Evolutionary conservation across 2,888 invertebrate genomes (phyloP).

Genomic region (Tetranychus truncatus): DNA sequence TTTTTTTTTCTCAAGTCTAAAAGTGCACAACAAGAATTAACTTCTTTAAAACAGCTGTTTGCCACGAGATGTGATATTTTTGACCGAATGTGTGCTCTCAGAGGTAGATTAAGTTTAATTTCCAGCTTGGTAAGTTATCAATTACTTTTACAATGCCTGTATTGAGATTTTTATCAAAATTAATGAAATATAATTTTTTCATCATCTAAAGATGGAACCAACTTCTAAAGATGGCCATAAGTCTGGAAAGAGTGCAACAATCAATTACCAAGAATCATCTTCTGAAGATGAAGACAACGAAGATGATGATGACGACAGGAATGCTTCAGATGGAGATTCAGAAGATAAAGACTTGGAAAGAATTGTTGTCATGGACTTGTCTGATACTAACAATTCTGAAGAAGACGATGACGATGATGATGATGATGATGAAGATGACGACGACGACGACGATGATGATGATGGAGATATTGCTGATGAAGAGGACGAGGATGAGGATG

Average conservation of each 20-base stretch:
- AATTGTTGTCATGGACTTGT: conserved; percentile 6
- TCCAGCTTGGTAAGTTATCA: conserved; percentile 21
- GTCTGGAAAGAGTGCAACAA: background rate
- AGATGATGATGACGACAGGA: conserved; percentile 14
- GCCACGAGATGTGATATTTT: conserved; percentile 40
- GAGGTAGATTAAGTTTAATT: conserved; percentile 44
- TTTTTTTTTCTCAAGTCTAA: conserved; percentile 35
- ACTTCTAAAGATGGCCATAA: background rate
- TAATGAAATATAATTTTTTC: background rate
- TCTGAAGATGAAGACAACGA: conserved; percentile 15
- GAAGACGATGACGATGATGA: conserved; percentile 15
- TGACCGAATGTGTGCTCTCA: conserved; percentile 40
- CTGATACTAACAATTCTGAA: conserved; percentile 14
- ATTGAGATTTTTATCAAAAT: background rate
- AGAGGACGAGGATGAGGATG: background rate
- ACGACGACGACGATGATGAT: background rate
- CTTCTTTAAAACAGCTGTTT: conserved; percentile 41
- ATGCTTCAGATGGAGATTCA: conserved; percentile 10
- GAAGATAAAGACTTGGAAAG: conserved; percentile 5
- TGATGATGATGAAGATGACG: conserved; percentile 7
- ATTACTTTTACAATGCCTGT: background rate
- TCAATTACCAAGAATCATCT: conserved; percentile 14
- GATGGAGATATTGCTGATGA: background rate
- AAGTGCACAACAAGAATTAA: conserved; percentile 40
- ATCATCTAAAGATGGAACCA: background rate